Conservation (phyloP, 2,888 invertebrate species). For the Branchipolynoe longqiensis region DNA sequence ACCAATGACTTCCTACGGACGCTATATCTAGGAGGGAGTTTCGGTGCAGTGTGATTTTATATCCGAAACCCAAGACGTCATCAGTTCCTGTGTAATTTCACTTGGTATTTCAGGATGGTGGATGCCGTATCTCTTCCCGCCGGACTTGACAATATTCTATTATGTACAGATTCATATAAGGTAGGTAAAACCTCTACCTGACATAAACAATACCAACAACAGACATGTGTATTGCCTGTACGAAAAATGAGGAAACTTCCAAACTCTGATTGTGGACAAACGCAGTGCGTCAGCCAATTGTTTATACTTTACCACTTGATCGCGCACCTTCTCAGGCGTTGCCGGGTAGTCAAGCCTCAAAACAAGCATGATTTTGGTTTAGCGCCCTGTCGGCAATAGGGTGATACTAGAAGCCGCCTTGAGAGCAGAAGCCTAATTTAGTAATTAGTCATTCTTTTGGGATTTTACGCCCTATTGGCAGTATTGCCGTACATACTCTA, state of each 20-base stretch:
- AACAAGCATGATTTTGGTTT: background rate
- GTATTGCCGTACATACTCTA: too few species aligned
- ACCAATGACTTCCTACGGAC: too few species aligned
- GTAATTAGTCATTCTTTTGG: too few species aligned
- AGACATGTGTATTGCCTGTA: background rate
- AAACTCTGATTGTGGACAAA: background rate
- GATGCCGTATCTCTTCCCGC: conserved; percentile 2
- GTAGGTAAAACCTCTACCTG: conserved; percentile 68
- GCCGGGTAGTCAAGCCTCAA: conserved; percentile 5
- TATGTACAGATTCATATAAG: conserved; percentile 82
- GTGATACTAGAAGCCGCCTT: too few species aligned
- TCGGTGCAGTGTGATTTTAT: background rate
- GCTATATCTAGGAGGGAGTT: too few species aligned
- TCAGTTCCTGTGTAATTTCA: conserved; percentile 20
- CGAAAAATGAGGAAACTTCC: background rate
- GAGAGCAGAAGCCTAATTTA: too few species aligned
- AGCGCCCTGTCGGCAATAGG: too few species aligned
- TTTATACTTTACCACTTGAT: background rate
- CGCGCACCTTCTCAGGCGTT: background rate
- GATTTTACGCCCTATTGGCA: too few species aligned
- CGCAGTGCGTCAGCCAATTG: background rate
- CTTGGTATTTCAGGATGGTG: conserved; percentile 36
- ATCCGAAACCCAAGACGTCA: conserved; percentile 59
- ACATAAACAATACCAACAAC: too few species aligned
- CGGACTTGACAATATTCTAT: conserved; percentile 77